Base-by-base conservation (phyloP, 2,888 invertebrate species). In the Eristalis tenax region DNA sequence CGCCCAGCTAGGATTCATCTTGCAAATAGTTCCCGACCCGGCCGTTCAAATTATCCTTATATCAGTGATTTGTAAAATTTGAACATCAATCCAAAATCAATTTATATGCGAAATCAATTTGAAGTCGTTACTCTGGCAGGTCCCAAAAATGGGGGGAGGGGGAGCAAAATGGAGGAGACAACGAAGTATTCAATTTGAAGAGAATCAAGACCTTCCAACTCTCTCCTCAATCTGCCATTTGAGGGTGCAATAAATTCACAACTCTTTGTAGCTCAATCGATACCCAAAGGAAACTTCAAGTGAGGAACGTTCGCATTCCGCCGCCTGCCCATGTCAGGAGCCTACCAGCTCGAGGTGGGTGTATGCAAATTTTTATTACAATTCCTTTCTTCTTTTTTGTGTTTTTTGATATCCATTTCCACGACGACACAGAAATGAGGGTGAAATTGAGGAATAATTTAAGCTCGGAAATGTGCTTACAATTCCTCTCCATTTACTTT, bases 401-500 rank as follows among this genome's bases (percentile, higher is more conserved):
- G 22, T 73, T 28, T 78, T 65, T 80, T 40, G 23, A 50, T 77
- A n/a, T 4, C 61, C 38, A 13, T 35, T 80, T 74, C 35, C 61
- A 63, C 13, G 26, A 38, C 26, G n/a, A 38, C 35, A 22, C 56
- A 56, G 22, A n/a, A n/a, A n/a, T 26, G 68, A 63, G 68, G 68
- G 38, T 32, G 56, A 74, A 74, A 80, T 74, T 74, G 56, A 68
- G 73, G 38, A 74, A 74, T 80, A 80, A 63, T 74, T 74, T 74
- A 68, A 68, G 73, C 56, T 50, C 22, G 35, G 68, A 73, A 73
- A 71, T 71, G 68, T 77, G 73, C 77, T 77, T 73, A 73, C 77
- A 77, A 28, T 83, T 83, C 73, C 73, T 73, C 56, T 73, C 73
- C 73, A 73, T 73, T 83, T 77, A 43, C 50, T 68, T 26, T 61